Conservation (phyloP, 2,113 vertebrate genomes). For the Clarias macrocephalus region DNA sequence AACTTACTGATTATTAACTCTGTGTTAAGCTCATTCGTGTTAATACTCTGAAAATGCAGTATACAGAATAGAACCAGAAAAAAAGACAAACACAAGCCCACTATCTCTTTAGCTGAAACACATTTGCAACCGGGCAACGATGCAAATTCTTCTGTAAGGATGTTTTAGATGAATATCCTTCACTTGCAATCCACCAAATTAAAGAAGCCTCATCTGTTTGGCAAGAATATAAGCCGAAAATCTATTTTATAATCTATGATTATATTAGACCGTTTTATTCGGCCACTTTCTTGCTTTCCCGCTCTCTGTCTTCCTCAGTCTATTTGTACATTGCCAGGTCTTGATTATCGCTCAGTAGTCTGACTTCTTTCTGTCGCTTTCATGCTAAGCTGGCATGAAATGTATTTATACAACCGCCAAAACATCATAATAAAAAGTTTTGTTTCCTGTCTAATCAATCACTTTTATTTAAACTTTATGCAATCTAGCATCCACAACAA, state of each 20-base stretch:
- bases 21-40: not conserved
- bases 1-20: not conserved
- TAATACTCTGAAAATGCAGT: not conserved
- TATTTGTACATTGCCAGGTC: not conserved
- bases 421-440: not conserved
- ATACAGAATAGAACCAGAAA: not conserved
- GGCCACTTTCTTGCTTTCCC: not conserved
- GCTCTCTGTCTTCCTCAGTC: not conserved
- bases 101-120: not conserved
- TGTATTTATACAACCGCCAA: not conserved
- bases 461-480: not conserved
- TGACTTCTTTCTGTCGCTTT: not conserved
- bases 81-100: not conserved
- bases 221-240: not conserved
- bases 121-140: not conserved
- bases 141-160: not conserved
- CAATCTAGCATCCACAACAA: not conserved
- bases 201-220: not conserved
- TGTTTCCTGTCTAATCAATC: not conserved
- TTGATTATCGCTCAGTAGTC: not conserved
- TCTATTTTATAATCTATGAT: not conserved
- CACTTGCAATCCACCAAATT: not conserved
- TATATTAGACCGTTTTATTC: not conserved
- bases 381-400: not conserved
- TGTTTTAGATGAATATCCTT: not conserved